A percentile compares a stretch with the other conserved stretches of the same genome.
These are phyloP conservation scores for Sarcophaga subvicina DNA, from an alignment of 2,888 invertebrate genomes.

Conservation along the genomic window DNA sequence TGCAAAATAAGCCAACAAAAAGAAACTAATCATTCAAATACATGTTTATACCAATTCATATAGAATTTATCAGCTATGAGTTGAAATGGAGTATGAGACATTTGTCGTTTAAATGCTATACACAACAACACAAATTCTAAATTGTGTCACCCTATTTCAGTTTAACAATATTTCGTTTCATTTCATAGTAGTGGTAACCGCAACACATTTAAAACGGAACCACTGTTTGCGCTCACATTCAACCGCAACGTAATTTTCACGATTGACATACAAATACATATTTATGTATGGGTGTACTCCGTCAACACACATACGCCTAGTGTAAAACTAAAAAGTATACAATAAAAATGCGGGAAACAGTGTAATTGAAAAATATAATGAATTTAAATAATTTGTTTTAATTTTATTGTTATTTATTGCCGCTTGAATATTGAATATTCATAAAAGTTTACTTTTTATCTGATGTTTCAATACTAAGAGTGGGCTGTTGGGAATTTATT, in stretches of 20 bases:
- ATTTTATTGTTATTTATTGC: no score
- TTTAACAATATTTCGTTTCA: conserved; percentile 60
- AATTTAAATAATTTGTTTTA: no score
- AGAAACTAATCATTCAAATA: conserved; percentile 18
- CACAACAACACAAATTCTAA: conserved; percentile 30
- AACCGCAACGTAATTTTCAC: conserved; percentile 67
- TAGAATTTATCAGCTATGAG: no score
- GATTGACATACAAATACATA: conserved; percentile 60
- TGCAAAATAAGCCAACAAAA: conserved; percentile 43
- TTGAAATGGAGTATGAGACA: background rate
- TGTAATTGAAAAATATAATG: no score
- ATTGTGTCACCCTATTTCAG: conserved; percentile 65
- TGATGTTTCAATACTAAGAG: no score
- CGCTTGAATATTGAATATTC: no score
- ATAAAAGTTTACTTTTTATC: no score
- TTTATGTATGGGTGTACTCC: background rate
- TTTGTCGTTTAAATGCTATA: conserved; percentile 36
- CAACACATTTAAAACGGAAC: conserved; percentile 69
- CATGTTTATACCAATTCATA: background rate
- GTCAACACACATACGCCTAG: conserved; percentile 27
- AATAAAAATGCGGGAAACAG: no score
- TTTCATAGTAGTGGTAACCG: conserved; percentile 53
- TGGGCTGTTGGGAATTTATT: no score
- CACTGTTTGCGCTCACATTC: conserved; percentile 69
- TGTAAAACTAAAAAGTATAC: no score